Evolutionary conservation across 2,797 vertebrate genomes (phyloP), one percentile per base, ranked within the genome.

Genomic region (Mormyrus proboscirostris): DNA sequence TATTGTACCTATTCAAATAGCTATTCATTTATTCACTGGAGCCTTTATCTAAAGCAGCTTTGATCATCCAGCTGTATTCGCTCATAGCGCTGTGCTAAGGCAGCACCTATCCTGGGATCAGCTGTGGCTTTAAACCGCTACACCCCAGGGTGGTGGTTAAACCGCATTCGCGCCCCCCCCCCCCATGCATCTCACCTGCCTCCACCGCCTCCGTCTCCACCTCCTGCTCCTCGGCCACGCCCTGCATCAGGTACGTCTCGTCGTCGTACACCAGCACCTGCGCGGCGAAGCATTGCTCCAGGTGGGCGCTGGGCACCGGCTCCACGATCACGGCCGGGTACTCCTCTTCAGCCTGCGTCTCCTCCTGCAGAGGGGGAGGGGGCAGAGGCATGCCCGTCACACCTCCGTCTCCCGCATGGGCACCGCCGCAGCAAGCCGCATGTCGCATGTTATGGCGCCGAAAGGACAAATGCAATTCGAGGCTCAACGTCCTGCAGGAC

Each of bases 301-400:
- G 93, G 88, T 94, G 93, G 90, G 96, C 96, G 55, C 96, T 95
- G 41, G 97, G 97, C 16, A 97, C 94, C 73, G 97, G 96, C 92
- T 99, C 98, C 95, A 98, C 98, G 91, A 98, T 97, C 94, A 99
- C 97, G 86, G 97, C 97, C 44, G 96, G 96, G 90, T 96, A 97
- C 88, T 97, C 96, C 91, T 94, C 94, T 76, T 95, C 95, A 89
- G 91, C 94, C 87, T 94, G 93, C 88, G 57, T 93, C 33, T 94
- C 94, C 94, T 95, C 92, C 91, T 90, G 84, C 69, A 5, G 86
- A 49, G 73, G 69, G 51, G 86, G 41, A 5, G 47, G n/a, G 22
- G 50, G 73, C 19, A 16, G 16, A 19, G 16, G 22, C 76, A 4
- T 1, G 8, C 73, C 19, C 0, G 16, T 79, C 73, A 44, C 73